Percentiles rank a stretch among this genome's conserved stretches.
Conservation (phyloP, 2,113 vertebrate genomes). For the Grammomys dolichurus region DNA sequence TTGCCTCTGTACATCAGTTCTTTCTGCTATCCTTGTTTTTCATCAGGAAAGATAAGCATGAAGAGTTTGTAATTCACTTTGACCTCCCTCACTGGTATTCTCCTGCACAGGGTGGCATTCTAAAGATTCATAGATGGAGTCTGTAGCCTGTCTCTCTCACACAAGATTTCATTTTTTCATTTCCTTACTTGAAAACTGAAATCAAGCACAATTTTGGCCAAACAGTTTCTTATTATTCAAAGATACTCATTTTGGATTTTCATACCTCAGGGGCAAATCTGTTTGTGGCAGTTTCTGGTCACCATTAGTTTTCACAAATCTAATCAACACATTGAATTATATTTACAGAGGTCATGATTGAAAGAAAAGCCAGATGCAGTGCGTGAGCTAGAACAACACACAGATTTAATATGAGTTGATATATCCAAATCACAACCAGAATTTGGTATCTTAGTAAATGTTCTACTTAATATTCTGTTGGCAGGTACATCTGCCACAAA, state of each 20-base stretch:
- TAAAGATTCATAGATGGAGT: conserved; percentile 60
- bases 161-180: conserved; percentile 66
- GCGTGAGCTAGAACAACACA: conserved; percentile 65
- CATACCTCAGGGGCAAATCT: conserved; percentile 32
- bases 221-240: conserved; percentile 41
- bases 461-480: conserved; percentile 80
- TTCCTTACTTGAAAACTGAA: conserved; percentile 58
- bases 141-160: conserved; percentile 13
- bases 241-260: conserved; percentile 68
- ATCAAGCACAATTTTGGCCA: conserved; percentile 67
- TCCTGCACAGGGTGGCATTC: neutral
- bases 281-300: conserved; percentile 73
- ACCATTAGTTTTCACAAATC: conserved; percentile 64
- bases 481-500: conserved; percentile 74
- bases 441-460: conserved; percentile 75
- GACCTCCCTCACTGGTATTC: conserved; percentile 68
- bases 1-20: conserved; percentile 61
- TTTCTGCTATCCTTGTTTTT: conserved; percentile 60
- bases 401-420: conserved; percentile 78
- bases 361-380: conserved; percentile 68
- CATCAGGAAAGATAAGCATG: conserved; percentile 60
- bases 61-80: conserved; percentile 55
- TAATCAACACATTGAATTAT: conserved; percentile 71
- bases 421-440: conserved; percentile 74
- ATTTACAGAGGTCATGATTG: conserved; percentile 73